Evolutionary conservation across 1,140 invertebrate species (phyloP).

Genomic region (Eurosta solidaginis): DNA sequence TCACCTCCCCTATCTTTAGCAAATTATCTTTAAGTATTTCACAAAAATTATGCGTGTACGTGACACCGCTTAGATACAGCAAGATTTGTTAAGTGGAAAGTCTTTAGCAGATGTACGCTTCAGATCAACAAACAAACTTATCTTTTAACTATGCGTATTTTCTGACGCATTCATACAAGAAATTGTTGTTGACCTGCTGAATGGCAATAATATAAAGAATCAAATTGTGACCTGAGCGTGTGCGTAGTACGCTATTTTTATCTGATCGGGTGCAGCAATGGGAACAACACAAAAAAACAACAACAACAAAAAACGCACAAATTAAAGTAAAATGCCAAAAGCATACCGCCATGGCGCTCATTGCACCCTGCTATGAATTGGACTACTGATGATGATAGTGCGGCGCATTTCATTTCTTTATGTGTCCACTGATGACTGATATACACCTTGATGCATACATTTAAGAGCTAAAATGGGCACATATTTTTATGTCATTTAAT

Average conservation of each 20-base stretch:
- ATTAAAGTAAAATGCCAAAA: background rate
- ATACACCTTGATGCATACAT: background rate
- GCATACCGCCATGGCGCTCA: background rate
- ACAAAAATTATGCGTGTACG: slow-evolving; percentile 2
- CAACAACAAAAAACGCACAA: background rate
- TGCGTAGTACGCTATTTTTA: background rate
- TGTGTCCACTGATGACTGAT: background rate
- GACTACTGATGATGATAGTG: background rate
- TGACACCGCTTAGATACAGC: too few species aligned
- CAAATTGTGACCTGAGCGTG: background rate
- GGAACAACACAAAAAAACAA: too few species aligned
- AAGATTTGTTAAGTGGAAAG: background rate
- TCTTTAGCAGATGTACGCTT: slow-evolving; percentile 6
- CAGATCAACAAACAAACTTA: too few species aligned
- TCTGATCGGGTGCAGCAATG: background rate
- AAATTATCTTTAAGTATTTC: slow-evolving; percentile 1
- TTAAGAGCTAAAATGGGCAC: background rate
- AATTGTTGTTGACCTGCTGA: background rate
- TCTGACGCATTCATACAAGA: background rate
- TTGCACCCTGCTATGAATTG: background rate
- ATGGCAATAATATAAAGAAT: background rate
- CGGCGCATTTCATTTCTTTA: background rate
- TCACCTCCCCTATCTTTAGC: background rate
- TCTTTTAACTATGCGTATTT: background rate
- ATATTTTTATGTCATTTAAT: background rate